phyloP scores from a whole-genome alignment of 2,797 vertebrate genomes.

The Acipenser transmontanus region DNA sequence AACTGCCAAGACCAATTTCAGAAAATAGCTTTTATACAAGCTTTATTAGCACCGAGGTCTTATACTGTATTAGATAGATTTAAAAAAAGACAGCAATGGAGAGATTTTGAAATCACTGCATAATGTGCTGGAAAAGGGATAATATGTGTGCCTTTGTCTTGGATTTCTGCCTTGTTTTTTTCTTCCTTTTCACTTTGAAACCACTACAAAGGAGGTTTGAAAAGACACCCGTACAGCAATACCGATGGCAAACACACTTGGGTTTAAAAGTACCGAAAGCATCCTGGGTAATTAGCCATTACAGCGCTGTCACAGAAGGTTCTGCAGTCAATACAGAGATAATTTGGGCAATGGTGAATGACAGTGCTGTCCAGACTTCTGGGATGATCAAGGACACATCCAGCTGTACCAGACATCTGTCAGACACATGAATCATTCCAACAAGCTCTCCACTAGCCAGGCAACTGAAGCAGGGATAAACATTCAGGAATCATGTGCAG shows the following conservation, averaged over 20 bases:
- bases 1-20: no score
- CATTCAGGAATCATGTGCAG: conserved; percentile 65
- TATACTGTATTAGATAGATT: conserved; percentile 9
- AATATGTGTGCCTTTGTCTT: conserved; percentile 29
- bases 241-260: conserved; percentile 55
- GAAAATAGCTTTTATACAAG: no score
- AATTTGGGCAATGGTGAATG: conserved; percentile 99
- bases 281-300: conserved; percentile 99
- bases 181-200: conserved; percentile 21
- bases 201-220: conserved; percentile 41
- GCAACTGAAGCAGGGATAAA: conserved; percentile 83
- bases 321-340: conserved; percentile 99
- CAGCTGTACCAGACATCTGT: conserved; percentile 99
- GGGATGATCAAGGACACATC: conserved; percentile 99
- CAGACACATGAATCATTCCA: conserved; percentile 99
- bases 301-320: conserved; percentile 96
- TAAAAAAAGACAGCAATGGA: conserved; percentile 33
- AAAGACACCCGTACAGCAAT: conserved; percentile 39
- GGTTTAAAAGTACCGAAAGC: conserved; percentile 92
- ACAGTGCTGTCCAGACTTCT: conserved; percentile 98
- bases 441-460: conserved; percentile 76
- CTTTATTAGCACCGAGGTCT: no score
- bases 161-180: conserved; percentile 29
- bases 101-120: conserved; percentile 39
- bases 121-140: conserved; percentile 40